Evolutionary conservation across 2,888 invertebrate species (phyloP), one percentile per base, ranked within the genome.

Genomic region (Synanthedon myopaeformis): DNA sequence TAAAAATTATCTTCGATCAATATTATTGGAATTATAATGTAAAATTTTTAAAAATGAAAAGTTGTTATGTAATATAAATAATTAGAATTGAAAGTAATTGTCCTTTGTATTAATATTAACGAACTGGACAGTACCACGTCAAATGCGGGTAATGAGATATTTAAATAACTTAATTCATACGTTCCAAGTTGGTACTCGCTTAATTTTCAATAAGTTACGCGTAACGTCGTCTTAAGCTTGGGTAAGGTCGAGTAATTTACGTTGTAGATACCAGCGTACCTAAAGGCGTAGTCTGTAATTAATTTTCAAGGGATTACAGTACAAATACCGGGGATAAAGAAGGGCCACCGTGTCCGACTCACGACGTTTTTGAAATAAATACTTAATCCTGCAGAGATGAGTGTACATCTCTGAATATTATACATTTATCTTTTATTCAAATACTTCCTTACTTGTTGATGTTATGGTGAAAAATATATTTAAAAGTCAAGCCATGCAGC

Each of bases 251-350:
- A 70, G 72, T 66, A 66, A 71, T 70, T 72, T 69, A 62, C 59
- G 56, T 48, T 45, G 54, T 55, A 59, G 59, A 66, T 63, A 61
- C 65, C 49, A 19, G 17, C 49, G 68, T 69, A 71, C 66, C 67
- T 67, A 66, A 70, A 73, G 70, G 70, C 65, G 71, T 66, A 66
- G 71, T 72, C 57, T 58, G 67, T 82, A 83, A 84, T 84, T 83
- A 85, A 85, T 86, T 85, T 84, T 76, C 70, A 71, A 74, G 76
- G 79, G 83, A 83, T 86, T 83, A 84, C 74, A 63, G 70, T 70
- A 78, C 77, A 82, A 80, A 82, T 76, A 76, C 77, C 67, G 60
- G 65, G 79, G 77, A 72, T 76, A 75, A 78, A 72, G 75, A 70
- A 76, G 75, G 70, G 69, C 67, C 67, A 54, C 60, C 53, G 57